A percentile compares a stretch with the other conserved stretches of the same genome.
These are phyloP conservation scores for Argyra leucocephala DNA, from an alignment of 2,888 invertebrate genomes.

Conservation along the genomic window DNA sequence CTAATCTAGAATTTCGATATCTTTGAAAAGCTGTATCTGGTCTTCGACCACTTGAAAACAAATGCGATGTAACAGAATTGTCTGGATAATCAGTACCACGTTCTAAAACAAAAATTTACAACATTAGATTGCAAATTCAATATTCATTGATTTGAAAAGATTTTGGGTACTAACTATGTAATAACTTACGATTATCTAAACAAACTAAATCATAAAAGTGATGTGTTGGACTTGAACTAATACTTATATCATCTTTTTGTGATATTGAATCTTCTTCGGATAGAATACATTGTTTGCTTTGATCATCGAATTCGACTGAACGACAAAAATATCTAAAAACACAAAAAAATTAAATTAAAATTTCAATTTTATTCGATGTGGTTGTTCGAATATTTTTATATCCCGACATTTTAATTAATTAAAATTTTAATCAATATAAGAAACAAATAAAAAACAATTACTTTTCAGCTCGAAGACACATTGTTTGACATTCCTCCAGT, in stretches of 20 bases:
- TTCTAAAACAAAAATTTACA: constrained; percentile 52
- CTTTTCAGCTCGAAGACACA: constrained; percentile 79
- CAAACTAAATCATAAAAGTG: constrained; percentile 84
- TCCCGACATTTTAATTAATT: too few species aligned
- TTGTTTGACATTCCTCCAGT: constrained; percentile 76
- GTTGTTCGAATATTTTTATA: constrained; percentile 1
- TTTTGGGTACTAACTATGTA: constrained; percentile 7
- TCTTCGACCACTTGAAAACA: constrained; percentile 69
- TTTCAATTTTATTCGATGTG: constrained; percentile 9
- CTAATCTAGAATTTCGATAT: constrained; percentile 74
- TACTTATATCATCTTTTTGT: constrained; percentile 77
- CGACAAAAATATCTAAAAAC: constrained; percentile 65
- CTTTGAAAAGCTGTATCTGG: constrained; percentile 79
- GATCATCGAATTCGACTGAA: constrained; percentile 80
- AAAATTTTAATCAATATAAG: too few species aligned
- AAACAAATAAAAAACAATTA: constrained; percentile 41
- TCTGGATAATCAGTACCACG: constrained; percentile 82
- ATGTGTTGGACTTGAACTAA: constrained; percentile 74
- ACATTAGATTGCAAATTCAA: constrained; percentile 13
- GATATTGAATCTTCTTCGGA: constrained; percentile 86
- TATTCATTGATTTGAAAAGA: background rate
- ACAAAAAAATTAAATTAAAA: constrained; percentile 14
- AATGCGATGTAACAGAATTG: constrained; percentile 73
- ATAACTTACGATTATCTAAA: constrained; percentile 75
- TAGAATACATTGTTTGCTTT: constrained; percentile 75